Base-by-base conservation (phyloP, 2,113 vertebrate species). In the Anguilla japonica region DNA sequence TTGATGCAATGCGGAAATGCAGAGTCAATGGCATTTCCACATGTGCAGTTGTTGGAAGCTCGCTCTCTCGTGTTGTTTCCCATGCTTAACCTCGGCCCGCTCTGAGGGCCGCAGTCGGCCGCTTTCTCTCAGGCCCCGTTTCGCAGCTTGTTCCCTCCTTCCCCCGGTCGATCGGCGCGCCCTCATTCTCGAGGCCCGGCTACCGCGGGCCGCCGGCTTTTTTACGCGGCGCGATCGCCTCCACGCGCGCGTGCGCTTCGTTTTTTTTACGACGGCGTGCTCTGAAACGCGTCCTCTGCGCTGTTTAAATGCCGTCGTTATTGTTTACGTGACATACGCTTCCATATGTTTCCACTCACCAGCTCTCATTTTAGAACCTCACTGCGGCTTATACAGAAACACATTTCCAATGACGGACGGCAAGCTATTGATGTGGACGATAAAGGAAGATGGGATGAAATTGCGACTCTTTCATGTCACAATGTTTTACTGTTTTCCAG, bases 241-340 rank as follows among this genome's bases (percentile, higher is more conserved):
- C 81, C 81, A 41, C 86, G 83, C 46, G 20, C 41, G 22, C 46
- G 40, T 14, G 46, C 29, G n/a, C 22, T 83, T 41, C 43, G 63
- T 14, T 46, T 53, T 53, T 41, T 88, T 88, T 87, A 86, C 39
- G 79, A 89, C 84, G 84, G 20, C 63, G 39, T 63, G 83, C 87
- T 39, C 81, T 89, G 43, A 89, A 91, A 90, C 43, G 71, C 82
- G 84, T 60, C 84, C 53, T 39, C 40, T 71, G 57, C 57, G 71
- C 78, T 89, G 85, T 91, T 90, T 87, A 87, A 87, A 89, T 84
- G 89, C 92, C 90, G 88, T 87, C 63, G 91, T 92, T 91, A 92
- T 90, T 53, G 90, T 57, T 82, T 53, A 88, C 87, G 89, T 88
- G 90, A 90, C 85, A 41, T 71, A 89, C 29, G 46, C 34, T 34